Evolutionary conservation across 2,113 vertebrate genomes (phyloP).

Genomic region (Tragelaphus imberbis): DNA sequence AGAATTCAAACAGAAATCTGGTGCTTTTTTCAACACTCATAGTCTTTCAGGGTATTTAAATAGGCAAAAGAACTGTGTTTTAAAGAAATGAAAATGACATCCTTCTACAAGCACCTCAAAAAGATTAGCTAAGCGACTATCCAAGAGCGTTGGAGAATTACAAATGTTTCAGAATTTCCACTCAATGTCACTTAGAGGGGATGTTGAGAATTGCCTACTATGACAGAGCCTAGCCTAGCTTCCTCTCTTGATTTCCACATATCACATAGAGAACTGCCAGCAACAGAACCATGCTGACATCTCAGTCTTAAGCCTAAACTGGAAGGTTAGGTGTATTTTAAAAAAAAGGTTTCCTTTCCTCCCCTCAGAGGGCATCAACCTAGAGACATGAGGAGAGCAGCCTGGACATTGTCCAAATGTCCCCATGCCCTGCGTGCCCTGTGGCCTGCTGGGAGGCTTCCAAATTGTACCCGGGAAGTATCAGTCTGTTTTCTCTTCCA

Average conservation of each 20-base stretch:
- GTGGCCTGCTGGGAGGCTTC: not conserved
- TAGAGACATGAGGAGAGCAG: not conserved
- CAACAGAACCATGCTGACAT: not conserved
- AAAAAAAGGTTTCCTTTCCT: constrained; percentile 17
- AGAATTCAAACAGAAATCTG: not conserved
- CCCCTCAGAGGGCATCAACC: not conserved
- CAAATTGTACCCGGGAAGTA: constrained; percentile 17
- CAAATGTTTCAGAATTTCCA: not conserved
- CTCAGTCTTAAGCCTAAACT: not conserved
- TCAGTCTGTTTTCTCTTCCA: not conserved
- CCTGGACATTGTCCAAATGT: not conserved
- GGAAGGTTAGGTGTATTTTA: constrained; percentile 7
- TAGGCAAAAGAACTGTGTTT: not conserved
- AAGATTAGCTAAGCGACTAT: not conserved
- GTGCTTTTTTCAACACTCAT: not conserved
- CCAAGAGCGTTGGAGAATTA: constrained; percentile 3
- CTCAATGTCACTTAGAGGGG: not conserved
- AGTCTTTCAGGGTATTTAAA: constrained; percentile 52
- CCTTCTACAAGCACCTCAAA: not conserved
- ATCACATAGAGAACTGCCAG: not conserved
- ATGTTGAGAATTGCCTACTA: not conserved
- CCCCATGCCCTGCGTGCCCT: rapidly evolving
- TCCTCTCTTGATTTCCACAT: not conserved
- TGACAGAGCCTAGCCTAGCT: too few relatives aligned
- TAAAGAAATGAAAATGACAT: constrained; percentile 26